phyloP scores from a whole-genome alignment of 2,113 vertebrate genomes.

The Dunckerocampus dactyliophorus region DNA sequence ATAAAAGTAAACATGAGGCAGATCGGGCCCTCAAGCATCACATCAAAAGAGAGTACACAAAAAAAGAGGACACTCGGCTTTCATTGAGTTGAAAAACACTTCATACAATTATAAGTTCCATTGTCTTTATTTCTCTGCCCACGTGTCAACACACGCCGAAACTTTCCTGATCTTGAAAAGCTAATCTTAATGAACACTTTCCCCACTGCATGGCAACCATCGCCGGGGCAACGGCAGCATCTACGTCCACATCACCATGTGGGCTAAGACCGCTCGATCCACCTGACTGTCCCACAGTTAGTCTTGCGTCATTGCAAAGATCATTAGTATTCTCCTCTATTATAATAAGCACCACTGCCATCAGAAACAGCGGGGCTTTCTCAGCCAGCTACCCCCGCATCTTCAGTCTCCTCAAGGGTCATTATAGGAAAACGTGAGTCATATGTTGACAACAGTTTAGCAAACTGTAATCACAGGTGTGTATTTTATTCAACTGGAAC shows the following conservation, averaged over 20 bases:
- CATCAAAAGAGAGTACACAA: neutral
- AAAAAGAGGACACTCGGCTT: neutral
- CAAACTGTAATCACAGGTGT: neutral
- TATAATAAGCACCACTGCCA: slow-evolving; percentile 37
- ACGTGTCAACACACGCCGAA: slow-evolving; percentile 1
- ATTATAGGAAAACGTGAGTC: slow-evolving; percentile 43
- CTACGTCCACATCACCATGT: slow-evolving; percentile 11
- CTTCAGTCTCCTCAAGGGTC: slow-evolving; percentile 21
- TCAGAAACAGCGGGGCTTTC: slow-evolving; percentile 22
- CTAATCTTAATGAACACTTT: slow-evolving; percentile 53
- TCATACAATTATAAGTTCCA: no score
- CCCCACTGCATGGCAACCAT: slow-evolving; percentile 67
- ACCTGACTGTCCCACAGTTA: neutral
- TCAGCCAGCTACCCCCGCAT: slow-evolving; percentile 25
- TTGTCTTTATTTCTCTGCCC: neutral
- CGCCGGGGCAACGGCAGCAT: slow-evolving; percentile 56
- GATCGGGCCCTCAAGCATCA: neutral
- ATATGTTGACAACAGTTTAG: slow-evolving; percentile 16
- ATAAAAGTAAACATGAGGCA: neutral
- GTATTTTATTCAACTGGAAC: neutral
- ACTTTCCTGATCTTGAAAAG: slow-evolving; percentile 24
- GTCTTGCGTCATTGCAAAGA: slow-evolving; percentile 3
- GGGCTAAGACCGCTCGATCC: neutral
- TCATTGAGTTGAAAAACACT: neutral
- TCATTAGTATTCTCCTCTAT: slow-evolving; percentile 12